These are phyloP conservation scores for Scleropages formosus DNA, from an alignment of 2,797 vertebrate genomes.

Conservation along the genomic window DNA sequence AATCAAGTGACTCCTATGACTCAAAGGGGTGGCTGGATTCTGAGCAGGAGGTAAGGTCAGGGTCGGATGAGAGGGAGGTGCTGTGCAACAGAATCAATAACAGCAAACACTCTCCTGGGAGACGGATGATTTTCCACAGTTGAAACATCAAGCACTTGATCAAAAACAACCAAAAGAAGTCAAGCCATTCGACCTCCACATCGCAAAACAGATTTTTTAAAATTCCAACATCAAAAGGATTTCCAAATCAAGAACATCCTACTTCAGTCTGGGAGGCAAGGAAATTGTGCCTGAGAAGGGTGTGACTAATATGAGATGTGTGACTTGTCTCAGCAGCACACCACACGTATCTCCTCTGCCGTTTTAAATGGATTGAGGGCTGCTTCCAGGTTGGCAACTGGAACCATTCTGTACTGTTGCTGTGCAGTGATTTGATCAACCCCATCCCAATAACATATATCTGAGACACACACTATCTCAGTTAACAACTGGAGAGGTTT, in stretches of 20 bases:
- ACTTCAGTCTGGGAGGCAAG: not conserved
- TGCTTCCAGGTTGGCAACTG: not conserved
- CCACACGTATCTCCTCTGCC: conserved; percentile 6
- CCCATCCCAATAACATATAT: no score
- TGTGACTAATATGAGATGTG: not conserved
- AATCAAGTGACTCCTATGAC: not conserved
- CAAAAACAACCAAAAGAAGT: not conserved
- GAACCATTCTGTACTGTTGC: no score
- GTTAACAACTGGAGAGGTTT: no score
- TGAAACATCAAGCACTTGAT: not conserved
- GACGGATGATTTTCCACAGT: not conserved
- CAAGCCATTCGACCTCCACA: not conserved
- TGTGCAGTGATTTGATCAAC: no score
- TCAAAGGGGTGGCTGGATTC: not conserved
- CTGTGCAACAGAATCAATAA: not conserved
- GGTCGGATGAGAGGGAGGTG: not conserved
- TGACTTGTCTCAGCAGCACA: conserved; percentile 8
- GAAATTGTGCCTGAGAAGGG: conserved; percentile 17
- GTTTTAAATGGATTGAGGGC: not conserved
- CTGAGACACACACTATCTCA: no score
- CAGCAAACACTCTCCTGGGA: not conserved
- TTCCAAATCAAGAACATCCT: not conserved
- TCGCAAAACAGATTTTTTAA: not conserved
- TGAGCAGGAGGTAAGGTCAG: not conserved
- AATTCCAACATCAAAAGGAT: not conserved